Evolutionary conservation across 2,797 vertebrate genomes (phyloP), one percentile per base, ranked within the genome.

Genomic region (Lerista edwardsae): DNA sequence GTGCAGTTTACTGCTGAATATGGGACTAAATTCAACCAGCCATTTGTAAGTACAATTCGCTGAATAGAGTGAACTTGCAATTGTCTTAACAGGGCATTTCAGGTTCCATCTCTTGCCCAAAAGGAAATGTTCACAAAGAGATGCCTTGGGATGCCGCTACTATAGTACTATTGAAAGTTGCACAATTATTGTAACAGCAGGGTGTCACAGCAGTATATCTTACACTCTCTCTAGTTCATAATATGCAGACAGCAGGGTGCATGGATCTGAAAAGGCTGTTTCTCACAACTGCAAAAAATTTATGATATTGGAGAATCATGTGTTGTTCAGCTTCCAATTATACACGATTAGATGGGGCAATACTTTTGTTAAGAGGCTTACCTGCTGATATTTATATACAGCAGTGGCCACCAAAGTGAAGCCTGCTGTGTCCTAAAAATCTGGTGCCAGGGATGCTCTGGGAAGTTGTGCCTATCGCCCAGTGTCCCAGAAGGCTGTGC

Each of bases 211-310:
- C 34, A 15, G 29, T 39, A 51, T 5, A 25, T 61, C 59, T 29
- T 39, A 73, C 36, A 34, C 21, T 8, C 41, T 34, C n/a, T 64
- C 41, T 25, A 73, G 17, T 3, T 81, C 89, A 80, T 87, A 85
- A 89, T 83, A 92, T 91, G 90, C 44, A 87, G 82, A 93, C 87
- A 88, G 87, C 81, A 67, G 59, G 86, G 73, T 19, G 67, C 89
- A 88, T 69, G 79, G 89, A 91, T 80, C 84, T 88, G 88, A 93
- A 91, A 91, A 68, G 0, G 72, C 82, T 87, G 77, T 82, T 91
- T 86, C 89, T 84, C 34, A 67, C 14, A 55, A 31, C 10, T 64
- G 39, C 73, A 79, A 67, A 67, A 10, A 34, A 25, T 39, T 62
- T 12, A 14, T 51, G n/a, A 47, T 47, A 29, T 36, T 41, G 31